A percentile compares a stretch with the other conserved stretches of the same genome.
Evolutionary conservation across 2,888 invertebrate species (phyloP).

Genomic region (Agonopterix alstromeriana): DNA sequence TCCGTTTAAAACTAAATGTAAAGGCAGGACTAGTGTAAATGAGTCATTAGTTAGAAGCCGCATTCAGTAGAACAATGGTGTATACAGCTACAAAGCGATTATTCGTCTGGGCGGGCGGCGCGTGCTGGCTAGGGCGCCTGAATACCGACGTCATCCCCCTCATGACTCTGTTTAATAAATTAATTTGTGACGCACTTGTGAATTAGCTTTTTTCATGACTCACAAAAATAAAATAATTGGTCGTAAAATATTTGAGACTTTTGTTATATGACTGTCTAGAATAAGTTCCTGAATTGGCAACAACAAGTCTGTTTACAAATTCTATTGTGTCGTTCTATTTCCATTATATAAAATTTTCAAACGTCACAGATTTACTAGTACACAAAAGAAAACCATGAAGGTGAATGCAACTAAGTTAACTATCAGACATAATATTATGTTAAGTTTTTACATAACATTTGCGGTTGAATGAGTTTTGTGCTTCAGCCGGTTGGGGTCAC

Average conservation of each 20-base stretch:
- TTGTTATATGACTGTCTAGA: too few species aligned
- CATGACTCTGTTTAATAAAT: conserved; percentile 1
- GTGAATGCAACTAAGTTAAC: too few species aligned
- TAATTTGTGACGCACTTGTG: conserved; percentile 2
- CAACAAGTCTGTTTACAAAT: conserved; percentile 6
- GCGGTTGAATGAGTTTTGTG: not conserved
- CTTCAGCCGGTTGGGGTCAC: not conserved
- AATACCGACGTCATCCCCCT: conserved; percentile 2
- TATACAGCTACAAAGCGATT: too few species aligned
- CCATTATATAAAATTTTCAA: too few species aligned
- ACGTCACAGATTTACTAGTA: too few species aligned
- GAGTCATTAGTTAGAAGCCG: too few species aligned
- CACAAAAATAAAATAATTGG: not conserved
- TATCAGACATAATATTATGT: too few species aligned
- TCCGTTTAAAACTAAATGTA: too few species aligned
- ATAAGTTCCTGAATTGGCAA: conserved; percentile 1
- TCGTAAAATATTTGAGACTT: not conserved
- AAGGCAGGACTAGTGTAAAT: too few species aligned
- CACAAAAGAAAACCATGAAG: too few species aligned
- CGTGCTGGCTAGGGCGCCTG: not conserved
- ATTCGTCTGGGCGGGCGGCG: not conserved
- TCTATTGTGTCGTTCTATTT: too few species aligned
- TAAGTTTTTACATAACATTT: not conserved
- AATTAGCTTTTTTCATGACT: not conserved
- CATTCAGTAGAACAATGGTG: too few species aligned